Evolutionary conservation across 2,888 invertebrate genomes (phyloP).

Genomic region (Hirudinaria manillensis): DNA sequence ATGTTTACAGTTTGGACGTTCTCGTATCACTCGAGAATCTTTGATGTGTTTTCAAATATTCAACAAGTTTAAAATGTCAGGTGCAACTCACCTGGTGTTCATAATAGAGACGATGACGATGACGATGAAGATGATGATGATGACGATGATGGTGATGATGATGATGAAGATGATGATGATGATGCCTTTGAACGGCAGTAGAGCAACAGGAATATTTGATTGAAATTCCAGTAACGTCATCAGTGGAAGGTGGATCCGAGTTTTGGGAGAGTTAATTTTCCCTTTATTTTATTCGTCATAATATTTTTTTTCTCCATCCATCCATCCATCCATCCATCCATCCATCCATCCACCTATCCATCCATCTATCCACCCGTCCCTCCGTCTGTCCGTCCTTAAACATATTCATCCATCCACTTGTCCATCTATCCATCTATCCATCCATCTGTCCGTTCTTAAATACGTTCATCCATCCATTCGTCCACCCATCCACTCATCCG

Average conservation of each 20-base stretch:
- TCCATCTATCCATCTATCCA: not conserved
- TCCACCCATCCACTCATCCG: slow-evolving; percentile 18
- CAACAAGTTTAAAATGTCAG: not conserved
- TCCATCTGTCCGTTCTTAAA: not conserved
- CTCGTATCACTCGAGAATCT: not conserved
- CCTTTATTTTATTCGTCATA: not conserved
- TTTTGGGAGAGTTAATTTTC: not conserved
- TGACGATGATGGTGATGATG: not conserved
- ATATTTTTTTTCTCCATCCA: not conserved
- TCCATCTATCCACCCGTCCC: too few species aligned
- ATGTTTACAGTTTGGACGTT: too few species aligned
- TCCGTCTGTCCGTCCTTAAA: too few species aligned
- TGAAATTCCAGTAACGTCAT: slow-evolving; percentile 2
- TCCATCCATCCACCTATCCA: not conserved
- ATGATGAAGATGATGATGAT: not conserved
- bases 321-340: not conserved
- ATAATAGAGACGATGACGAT: not conserved
- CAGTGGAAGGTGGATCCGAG: not conserved
- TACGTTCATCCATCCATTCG: slow-evolving; percentile 13
- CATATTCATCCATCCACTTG: not conserved
- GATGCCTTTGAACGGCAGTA: not conserved
- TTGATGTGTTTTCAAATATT: not conserved
- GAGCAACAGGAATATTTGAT: not conserved
- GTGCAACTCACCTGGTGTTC: not conserved
- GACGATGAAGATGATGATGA: not conserved